phyloP scores from a whole-genome alignment of 2,113 vertebrate species.

The Notothenia rossii region DNA sequence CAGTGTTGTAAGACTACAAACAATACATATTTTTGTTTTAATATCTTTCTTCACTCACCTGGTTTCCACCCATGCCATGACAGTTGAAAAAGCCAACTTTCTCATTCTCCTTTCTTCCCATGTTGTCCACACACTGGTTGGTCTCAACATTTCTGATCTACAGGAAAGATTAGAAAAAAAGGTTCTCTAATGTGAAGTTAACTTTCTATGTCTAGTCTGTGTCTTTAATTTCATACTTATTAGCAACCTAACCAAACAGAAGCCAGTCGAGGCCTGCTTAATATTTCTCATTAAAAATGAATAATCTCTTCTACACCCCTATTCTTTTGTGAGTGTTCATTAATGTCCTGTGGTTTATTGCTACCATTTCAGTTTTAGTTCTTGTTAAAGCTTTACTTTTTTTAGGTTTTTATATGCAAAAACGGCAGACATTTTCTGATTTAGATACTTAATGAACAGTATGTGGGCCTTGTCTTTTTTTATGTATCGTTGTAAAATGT shows the following conservation, averaged over 20 bases:
- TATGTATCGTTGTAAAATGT: not conserved
- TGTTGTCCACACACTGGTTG: conserved; percentile 99
- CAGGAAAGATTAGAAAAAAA: not conserved
- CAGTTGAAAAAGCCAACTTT: conserved; percentile 99
- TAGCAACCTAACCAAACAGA: not conserved
- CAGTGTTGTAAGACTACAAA: not conserved
- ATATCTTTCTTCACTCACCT: conserved; percentile 83
- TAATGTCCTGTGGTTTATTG: not conserved
- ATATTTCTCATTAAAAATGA: not conserved
- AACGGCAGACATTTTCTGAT: not conserved
- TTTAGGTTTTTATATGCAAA: not conserved
- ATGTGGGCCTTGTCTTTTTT: not conserved
- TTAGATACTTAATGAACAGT: not conserved
- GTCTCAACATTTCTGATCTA: conserved; percentile 98
- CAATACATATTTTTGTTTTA: not conserved
- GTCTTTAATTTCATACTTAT: not conserved
- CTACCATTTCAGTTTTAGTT: not conserved
- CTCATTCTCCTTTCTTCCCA: conserved; percentile 98
- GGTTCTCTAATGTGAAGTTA: not conserved
- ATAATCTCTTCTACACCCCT: not conserved
- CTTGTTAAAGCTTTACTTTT: no score
- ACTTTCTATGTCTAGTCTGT: not conserved
- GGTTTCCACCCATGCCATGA: conserved; percentile 98
- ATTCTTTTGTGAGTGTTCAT: not conserved
- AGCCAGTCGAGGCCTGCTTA: not conserved